Evolutionary conservation across 2,113 vertebrate species (phyloP).

Genomic region (Leptodactylus fuscus): DNA sequence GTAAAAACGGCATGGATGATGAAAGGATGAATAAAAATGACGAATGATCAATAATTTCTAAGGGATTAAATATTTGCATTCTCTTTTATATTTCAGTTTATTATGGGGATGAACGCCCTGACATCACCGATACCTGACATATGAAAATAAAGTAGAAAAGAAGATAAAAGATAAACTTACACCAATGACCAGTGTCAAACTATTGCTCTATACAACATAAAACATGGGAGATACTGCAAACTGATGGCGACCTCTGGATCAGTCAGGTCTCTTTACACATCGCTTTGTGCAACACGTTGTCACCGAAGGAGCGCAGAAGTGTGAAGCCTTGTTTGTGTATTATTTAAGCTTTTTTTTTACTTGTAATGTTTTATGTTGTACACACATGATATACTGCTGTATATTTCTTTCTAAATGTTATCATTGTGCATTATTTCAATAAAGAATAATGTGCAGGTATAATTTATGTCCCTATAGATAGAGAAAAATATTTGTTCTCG

Average conservation of each 20-base stretch:
- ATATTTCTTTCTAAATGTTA: background rate
- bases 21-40: too few species aligned
- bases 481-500: too few species aligned
- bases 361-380: background rate
- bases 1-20: too few species aligned
- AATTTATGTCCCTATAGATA: background rate
- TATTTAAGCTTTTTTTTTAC: slow-evolving; percentile 8
- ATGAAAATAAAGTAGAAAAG: background rate
- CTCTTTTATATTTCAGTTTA: slow-evolving; percentile 71
- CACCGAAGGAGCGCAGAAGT: background rate
- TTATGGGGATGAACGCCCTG: slow-evolving; percentile 78
- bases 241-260: background rate
- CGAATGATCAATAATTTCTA: too few species aligned
- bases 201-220: background rate
- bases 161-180: background rate
- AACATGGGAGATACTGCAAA: background rate
- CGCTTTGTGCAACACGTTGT: background rate
- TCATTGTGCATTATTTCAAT: background rate
- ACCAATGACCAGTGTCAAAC: background rate
- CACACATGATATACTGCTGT: background rate
- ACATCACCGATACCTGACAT: slow-evolving; percentile 63
- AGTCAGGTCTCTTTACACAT: background rate
- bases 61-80: too few species aligned
- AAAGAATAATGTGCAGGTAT: background rate
- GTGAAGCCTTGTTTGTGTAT: background rate